Percentiles rank a stretch among this genome's conserved stretches.
Conservation (phyloP, 2,113 vertebrate species). For the Danio rerio region DNA sequence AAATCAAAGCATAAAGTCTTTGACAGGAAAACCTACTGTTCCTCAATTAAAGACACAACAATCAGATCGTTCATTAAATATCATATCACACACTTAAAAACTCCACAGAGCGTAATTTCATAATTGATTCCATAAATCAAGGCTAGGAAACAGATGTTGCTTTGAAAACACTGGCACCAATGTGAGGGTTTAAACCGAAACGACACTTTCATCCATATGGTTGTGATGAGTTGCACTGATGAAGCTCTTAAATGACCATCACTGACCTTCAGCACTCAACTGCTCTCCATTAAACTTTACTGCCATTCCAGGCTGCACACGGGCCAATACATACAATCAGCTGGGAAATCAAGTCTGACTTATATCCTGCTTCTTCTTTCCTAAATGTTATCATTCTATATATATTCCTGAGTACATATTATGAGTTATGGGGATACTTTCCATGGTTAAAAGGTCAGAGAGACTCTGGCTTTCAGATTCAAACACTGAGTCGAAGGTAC, state of each 20-base stretch:
- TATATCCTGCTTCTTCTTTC: not conserved
- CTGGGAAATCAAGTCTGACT: slow-evolving; percentile 24
- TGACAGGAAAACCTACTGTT: no score
- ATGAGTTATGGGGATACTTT: not conserved
- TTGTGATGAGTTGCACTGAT: not conserved
- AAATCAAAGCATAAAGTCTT: no score
- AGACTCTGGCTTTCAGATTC: slow-evolving; percentile 7
- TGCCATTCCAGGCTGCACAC: not conserved
- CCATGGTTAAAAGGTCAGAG: slow-evolving; percentile 31
- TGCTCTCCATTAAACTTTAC: not conserved
- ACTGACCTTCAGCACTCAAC: not conserved
- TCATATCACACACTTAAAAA: not conserved
- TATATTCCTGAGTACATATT: not conserved
- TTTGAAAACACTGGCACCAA: not conserved
- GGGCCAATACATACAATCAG: not conserved
- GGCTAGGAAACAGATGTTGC: not conserved
- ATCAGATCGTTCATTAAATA: not conserved
- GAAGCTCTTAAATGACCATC: slow-evolving; percentile 3
- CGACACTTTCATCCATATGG: not conserved
- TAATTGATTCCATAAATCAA: not conserved
- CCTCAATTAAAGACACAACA: not conserved
- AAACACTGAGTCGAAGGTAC: not conserved
- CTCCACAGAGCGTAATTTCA: not conserved
- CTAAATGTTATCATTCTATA: not conserved
- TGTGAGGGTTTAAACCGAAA: not conserved